Conservation (phyloP, 2,797 vertebrate genomes). For the Tragopan temminckii region DNA sequence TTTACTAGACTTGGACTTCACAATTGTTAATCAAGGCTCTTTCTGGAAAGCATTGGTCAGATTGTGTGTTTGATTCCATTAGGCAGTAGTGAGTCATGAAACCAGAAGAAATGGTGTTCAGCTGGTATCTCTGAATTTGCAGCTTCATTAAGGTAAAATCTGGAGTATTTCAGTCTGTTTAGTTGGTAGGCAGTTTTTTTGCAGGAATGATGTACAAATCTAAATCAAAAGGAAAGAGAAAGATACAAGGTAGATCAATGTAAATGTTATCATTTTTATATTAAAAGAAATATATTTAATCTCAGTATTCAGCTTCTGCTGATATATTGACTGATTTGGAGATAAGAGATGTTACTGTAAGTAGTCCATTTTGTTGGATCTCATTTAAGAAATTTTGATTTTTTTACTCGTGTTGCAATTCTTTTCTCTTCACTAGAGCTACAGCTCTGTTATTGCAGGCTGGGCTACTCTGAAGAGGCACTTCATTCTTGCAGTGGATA, state of each 20-base stretch:
- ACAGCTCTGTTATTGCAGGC: neutral
- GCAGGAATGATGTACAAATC: neutral
- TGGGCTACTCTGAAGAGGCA: neutral
- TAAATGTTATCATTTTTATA: neutral
- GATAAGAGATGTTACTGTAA: neutral
- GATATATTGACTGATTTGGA: neutral
- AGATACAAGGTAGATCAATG: neutral
- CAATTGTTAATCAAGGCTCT: neutral
- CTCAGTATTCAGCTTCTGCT: neutral
- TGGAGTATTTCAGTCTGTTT: neutral
- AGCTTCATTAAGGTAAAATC: neutral
- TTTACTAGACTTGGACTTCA: neutral
- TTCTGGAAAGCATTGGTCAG: neutral
- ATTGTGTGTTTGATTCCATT: neutral
- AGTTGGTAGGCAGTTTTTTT: neutral
- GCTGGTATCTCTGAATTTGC: neutral
- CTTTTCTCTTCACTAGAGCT: neutral
- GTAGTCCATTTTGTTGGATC: neutral
- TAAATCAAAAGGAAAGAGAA: neutral
- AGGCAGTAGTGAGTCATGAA: neutral
- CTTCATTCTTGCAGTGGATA: neutral
- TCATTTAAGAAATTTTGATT: neutral
- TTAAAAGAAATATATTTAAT: neutral
- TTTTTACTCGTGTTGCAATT: neutral
- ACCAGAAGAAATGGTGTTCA: neutral